A percentile compares a stretch with the other conserved stretches of the same genome.
Conservation (phyloP, 2,113 vertebrate genomes). For the Carlito syrichta region DNA sequence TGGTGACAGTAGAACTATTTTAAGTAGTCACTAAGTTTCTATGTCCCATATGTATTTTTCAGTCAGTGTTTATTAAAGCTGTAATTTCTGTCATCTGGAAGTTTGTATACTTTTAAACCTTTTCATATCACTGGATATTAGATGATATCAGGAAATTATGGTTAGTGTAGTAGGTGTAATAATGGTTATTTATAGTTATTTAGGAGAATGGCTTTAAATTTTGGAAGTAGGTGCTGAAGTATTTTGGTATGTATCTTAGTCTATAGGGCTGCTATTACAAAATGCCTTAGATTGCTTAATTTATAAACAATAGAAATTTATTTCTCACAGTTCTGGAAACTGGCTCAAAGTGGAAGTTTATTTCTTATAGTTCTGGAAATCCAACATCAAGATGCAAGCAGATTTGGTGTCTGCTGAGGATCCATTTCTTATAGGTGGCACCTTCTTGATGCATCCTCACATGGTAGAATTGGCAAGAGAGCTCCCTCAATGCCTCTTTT, state of each 20-base stretch:
- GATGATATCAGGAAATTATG: neutral
- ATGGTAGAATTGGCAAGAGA: neutral
- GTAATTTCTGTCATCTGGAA: neutral
- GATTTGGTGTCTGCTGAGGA: neutral
- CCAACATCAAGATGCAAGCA: neutral
- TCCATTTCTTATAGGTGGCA: neutral
- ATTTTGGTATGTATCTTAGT: neutral
- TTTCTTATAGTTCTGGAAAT: neutral
- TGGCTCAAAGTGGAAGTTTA: neutral
- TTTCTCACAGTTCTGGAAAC: neutral
- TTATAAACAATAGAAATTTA: neutral
- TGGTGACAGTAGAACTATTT: neutral
- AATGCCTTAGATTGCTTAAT: neutral
- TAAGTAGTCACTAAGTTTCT: neutral
- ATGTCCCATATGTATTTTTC: neutral
- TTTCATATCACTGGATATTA: neutral
- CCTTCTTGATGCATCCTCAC: neutral
- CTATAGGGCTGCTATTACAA: neutral
- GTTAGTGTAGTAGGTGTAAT: neutral
- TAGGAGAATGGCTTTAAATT: neutral
- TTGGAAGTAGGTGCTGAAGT: neutral
- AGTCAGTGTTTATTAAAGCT: neutral
- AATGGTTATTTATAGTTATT: neutral
- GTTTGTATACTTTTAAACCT: neutral
- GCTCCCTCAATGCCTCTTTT: neutral